Conservation (phyloP, 2,797 vertebrate genomes). For the Lepidocolaptes lacrymiger region DNA sequence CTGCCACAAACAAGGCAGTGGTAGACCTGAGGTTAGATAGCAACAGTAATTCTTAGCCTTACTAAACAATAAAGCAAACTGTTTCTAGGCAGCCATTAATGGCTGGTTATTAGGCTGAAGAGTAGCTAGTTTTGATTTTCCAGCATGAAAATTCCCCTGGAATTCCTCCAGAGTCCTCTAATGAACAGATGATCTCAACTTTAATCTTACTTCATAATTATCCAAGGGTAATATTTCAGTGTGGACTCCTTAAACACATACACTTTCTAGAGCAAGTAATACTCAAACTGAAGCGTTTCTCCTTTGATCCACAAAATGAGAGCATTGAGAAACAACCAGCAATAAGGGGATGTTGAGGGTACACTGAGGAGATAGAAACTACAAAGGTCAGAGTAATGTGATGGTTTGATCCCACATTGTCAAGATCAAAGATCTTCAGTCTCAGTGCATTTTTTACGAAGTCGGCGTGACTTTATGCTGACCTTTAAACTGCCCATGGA, state of each 20-base stretch:
- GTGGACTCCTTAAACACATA: not conserved
- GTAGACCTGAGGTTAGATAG: conserved; percentile 11
- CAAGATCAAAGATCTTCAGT: conserved; percentile 4
- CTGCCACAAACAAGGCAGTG: conserved; percentile 13
- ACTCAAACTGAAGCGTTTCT: not conserved
- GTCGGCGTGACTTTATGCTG: not conserved
- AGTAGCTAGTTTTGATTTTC: conserved; percentile 40
- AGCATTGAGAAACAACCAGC: not conserved
- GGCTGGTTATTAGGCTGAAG: not conserved
- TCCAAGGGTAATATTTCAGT: not conserved
- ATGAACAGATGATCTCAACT: conserved; percentile 41
- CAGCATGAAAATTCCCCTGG: conserved; percentile 52
- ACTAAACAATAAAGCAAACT: conserved; percentile 26
- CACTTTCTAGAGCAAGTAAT: not conserved
- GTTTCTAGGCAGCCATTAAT: conserved; percentile 1
- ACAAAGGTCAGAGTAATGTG: not conserved
- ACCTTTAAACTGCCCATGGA: not conserved
- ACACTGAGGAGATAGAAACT: not conserved
- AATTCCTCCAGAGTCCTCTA: conserved; percentile 32
- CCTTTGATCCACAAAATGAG: conserved; percentile 18
- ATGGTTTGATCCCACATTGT: not conserved
- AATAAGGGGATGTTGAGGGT: not conserved
- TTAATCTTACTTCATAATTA: conserved; percentile 26
- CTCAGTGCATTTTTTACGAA: not conserved
- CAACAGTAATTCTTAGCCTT: not conserved